Evolutionary conservation across 2,888 invertebrate species (phyloP).

Genomic region (Girardia tigrina): DNA sequence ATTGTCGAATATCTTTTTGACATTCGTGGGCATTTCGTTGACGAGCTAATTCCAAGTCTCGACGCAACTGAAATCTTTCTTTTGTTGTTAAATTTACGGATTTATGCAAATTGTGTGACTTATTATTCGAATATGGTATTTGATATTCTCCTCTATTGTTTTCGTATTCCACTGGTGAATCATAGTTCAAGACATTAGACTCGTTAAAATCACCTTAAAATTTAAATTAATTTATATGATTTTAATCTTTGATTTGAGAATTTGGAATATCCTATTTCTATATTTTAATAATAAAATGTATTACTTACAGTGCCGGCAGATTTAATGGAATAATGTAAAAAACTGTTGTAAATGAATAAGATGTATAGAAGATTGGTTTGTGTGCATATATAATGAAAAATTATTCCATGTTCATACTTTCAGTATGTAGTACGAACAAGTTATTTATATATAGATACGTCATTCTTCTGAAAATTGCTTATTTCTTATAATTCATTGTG

Average conservation of each 20-base stretch:
- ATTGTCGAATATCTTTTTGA: neutral
- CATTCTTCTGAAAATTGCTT: no score
- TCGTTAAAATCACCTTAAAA: neutral
- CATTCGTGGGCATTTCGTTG: neutral
- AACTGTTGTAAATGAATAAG: no score
- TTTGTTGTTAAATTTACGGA: neutral
- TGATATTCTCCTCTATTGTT: neutral
- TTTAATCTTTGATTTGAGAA: neutral
- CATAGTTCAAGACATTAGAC: neutral
- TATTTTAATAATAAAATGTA: no score
- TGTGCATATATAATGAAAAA: no score
- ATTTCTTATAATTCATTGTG: no score
- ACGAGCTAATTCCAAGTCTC: neutral
- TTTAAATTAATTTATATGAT: no score
- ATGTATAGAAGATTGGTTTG: no score
- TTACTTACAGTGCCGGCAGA: no score
- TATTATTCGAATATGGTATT: neutral
- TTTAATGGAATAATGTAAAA: no score
- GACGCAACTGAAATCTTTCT: slow-evolving; percentile 2
- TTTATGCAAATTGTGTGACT: neutral
- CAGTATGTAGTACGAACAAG: no score
- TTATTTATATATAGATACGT: no score
- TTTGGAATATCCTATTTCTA: neutral
- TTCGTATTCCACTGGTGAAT: neutral
- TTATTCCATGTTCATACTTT: no score